Evolutionary conservation across 2,888 invertebrate species (phyloP).

Genomic region (Eurytoma californica): DNA sequence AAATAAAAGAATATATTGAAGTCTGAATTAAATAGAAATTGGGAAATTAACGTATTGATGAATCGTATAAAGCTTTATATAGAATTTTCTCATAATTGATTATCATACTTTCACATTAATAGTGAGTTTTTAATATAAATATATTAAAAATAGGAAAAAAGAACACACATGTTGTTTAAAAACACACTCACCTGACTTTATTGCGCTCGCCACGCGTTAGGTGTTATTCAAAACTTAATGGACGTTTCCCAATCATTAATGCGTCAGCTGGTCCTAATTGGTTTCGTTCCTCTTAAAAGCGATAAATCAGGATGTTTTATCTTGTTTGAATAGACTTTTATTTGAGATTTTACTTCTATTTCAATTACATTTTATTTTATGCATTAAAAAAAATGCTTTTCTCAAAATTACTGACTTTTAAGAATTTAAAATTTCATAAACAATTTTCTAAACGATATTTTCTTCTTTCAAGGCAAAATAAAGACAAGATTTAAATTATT

Average conservation of each 20-base stretch:
- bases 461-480: too few relatives aligned
- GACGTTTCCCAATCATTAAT: constrained; percentile 25
- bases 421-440: too few relatives aligned
- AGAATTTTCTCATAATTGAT: too few relatives aligned
- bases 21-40: too few relatives aligned
- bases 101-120: not conserved
- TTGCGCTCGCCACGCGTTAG: not conserved
- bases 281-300: constrained; percentile 6
- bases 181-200: not conserved
- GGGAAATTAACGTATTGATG: too few relatives aligned
- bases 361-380: not conserved
- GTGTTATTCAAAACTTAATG: constrained; percentile 30
- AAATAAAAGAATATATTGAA: too few relatives aligned
- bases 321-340: constrained; percentile 3
- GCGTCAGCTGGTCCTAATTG: constrained; percentile 35
- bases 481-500: too few relatives aligned
- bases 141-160: not conserved
- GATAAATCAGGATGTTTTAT: constrained; percentile 23
- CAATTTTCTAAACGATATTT: too few relatives aligned
- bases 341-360: not conserved
- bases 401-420: too few relatives aligned
- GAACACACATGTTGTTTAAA: not conserved
- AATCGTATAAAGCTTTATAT: too few relatives aligned
- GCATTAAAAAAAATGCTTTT: not conserved
- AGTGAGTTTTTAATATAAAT: not conserved